phyloP scores from a whole-genome alignment of 1,140 invertebrate species.

The Drosophila pallidifrons region DNA sequence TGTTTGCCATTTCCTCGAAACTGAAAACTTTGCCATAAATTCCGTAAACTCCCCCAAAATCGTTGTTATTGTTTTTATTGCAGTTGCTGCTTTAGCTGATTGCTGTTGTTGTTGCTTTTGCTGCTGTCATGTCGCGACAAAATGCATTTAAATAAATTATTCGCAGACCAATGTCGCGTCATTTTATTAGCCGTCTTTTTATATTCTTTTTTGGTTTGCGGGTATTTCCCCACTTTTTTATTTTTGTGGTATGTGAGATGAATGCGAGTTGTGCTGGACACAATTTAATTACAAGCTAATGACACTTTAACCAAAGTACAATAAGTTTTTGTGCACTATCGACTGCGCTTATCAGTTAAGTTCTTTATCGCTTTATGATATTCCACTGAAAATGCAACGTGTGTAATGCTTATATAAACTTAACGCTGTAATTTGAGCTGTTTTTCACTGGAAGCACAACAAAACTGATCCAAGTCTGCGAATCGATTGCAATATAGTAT shows the following conservation, averaged over 20 bases:
- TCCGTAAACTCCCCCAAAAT: constrained; percentile 53
- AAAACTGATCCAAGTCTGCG: not conserved
- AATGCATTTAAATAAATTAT: constrained; percentile 85
- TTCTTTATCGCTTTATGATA: constrained; percentile 6
- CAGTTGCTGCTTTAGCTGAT: constrained; percentile 22
- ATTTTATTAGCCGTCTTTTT: constrained; percentile 72
- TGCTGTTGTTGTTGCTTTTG: constrained; percentile 26
- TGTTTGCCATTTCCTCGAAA: constrained; percentile 79
- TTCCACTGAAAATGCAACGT: not conserved
- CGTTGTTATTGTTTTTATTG: constrained; percentile 45
- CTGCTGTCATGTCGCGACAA: constrained; percentile 74
- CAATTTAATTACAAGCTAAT: constrained; percentile 66
- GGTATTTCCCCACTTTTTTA: constrained; percentile 44
- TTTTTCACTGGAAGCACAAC: not conserved
- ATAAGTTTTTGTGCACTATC: no score
- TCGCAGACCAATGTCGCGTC: constrained; percentile 80
- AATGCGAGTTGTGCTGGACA: not conserved
- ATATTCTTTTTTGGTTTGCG: not conserved
- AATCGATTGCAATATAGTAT: not conserved
- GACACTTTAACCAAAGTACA: constrained; percentile 34
- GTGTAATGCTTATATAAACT: not conserved
- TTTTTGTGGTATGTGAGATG: not conserved
- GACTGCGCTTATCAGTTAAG: constrained; percentile 14
- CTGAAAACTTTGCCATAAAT: constrained; percentile 78
- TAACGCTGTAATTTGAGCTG: not conserved